Evolutionary conservation across 2,113 vertebrate species (phyloP).

Genomic region (Megaceryle maxima): DNA sequence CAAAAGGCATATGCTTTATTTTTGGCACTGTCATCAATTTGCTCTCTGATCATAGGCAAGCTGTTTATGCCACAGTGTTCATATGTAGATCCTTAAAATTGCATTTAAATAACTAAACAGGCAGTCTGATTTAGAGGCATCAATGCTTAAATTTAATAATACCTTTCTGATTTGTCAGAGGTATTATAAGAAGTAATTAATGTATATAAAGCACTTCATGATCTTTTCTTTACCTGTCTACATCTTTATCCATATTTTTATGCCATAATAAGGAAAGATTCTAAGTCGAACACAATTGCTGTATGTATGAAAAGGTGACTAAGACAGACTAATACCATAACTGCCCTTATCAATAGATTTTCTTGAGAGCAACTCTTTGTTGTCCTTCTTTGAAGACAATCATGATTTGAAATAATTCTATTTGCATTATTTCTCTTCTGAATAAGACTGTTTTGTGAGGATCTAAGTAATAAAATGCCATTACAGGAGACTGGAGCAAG

Average conservation of each 20-base stretch:
- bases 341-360: slow-evolving; percentile 43
- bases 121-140: neutral
- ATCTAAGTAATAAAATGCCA: neutral
- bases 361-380: slow-evolving; percentile 2
- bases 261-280: neutral
- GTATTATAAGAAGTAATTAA: slow-evolving; percentile 13
- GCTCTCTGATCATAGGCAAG: neutral
- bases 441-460: slow-evolving; percentile 65
- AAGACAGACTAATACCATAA: slow-evolving; percentile 33
- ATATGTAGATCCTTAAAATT: neutral
- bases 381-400: slow-evolving; percentile 16
- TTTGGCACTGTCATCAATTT: neutral
- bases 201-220: neutral
- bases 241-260: neutral
- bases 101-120: slow-evolving; percentile 30
- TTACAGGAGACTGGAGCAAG: neutral
- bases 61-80: neutral
- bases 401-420: slow-evolving; percentile 21
- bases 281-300: slow-evolving; percentile 1
- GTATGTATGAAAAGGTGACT: neutral
- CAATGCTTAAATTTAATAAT: neutral
- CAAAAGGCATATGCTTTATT: neutral
- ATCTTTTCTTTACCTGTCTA: slow-evolving; percentile 42
- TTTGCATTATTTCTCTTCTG: slow-evolving; percentile 28
- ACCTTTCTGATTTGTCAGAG: neutral